phyloP scores from a whole-genome alignment of 2,113 vertebrate species.

The Rhegmatorhina hoffmannsi region DNA sequence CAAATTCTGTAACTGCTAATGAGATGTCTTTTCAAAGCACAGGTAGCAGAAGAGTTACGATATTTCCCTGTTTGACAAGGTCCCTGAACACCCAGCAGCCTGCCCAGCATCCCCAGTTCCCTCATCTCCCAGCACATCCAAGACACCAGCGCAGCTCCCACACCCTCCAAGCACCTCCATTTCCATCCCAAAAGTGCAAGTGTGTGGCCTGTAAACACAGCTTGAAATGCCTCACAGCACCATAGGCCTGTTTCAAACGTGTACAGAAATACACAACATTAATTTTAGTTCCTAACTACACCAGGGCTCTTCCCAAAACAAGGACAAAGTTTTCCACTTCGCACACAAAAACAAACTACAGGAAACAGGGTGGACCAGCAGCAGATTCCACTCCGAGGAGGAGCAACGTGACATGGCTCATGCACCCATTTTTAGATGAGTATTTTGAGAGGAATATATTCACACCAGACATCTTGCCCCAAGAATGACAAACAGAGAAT shows the following conservation, averaged over 20 bases:
- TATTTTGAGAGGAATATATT: not conserved
- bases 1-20: not conserved
- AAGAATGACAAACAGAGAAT: not conserved
- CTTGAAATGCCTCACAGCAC: not conserved
- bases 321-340: constrained; percentile 43
- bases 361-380: constrained; percentile 44
- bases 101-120: not conserved
- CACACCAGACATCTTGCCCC: not conserved
- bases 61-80: not conserved
- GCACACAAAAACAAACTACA: constrained; percentile 49
- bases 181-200: not conserved
- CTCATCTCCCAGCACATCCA: not conserved
- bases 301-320: constrained; percentile 18
- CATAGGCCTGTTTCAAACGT: not conserved
- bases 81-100: not conserved
- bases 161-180: not conserved
- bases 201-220: accelerated
- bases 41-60: not conserved
- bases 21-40: not conserved
- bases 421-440: not conserved
- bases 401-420: not conserved
- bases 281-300: not conserved
- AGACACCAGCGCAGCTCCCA: not conserved
- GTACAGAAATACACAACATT: not conserved
- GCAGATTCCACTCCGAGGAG: constrained; percentile 32